Evolutionary conservation across 2,113 vertebrate genomes (phyloP), one percentile per base, ranked within the genome.

Genomic region (Chascanopsetta lugubris): DNA sequence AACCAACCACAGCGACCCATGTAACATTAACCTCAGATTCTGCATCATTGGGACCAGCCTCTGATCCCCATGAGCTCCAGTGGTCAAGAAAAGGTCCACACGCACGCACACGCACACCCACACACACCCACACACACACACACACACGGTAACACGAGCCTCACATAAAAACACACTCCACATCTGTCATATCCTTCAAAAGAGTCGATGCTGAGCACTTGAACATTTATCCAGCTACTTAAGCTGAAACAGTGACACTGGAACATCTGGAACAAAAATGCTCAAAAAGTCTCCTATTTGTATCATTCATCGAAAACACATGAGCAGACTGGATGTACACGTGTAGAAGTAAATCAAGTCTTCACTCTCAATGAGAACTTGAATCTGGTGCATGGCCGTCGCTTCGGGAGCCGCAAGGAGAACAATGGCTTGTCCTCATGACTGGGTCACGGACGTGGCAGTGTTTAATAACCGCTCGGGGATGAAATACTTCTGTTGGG

Each of bases 401-500:
- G 40, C 18, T 30, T 25, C 43, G 61, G 54, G 49, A 30, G 62
- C 68, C 42, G 46, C 40, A 69, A 40, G n/a, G 1, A 64, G n/a
- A 50, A 79, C 58, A 66, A 75, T 72, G 54, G 29, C 46, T 57
- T 83, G 77, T 79, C 67, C 80, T 80, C 55, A 75, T 46, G 69
- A 71, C 45, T 10, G 38, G 85, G 75, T 89, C 85, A 80, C 15
- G 24, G 61, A 69, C 75, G 68, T 46, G 72, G 61, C 60, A 75
- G 48, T 15, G 17, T 76, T 82, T 75, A 72, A 75, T 80, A 83
- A 74, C 0, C 34, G 10, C 70, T 75, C 17, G 53, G 65, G 77
- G 65, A 82, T 68, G 61, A 75, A 72, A 77, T 40, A 61, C 61
- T 87, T 79, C 42, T 76, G 76, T 66, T 62, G 59, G 69, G 76